Conservation (phyloP, 1,140 invertebrate genomes). For the Drosophila mojavensis region DNA sequence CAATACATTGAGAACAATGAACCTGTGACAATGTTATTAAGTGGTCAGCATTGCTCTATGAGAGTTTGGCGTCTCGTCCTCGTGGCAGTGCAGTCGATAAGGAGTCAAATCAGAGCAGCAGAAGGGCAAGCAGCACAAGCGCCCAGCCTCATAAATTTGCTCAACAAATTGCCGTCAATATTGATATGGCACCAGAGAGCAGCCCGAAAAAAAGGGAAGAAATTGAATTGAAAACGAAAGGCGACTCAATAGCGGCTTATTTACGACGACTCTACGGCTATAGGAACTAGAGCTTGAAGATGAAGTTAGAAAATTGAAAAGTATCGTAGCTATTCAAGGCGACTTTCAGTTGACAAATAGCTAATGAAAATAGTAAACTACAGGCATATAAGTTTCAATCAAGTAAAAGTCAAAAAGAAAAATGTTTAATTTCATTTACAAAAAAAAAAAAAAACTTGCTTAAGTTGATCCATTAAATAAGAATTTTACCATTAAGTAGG, state of each 20-base stretch:
- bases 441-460: too few species aligned
- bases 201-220: conserved; percentile 22
- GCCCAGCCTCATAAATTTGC: conserved; percentile 64
- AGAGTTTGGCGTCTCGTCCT: conserved; percentile 20
- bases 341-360: too few species aligned
- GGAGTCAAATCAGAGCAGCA: conserved; percentile 1
- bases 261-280: conserved; percentile 32
- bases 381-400: too few species aligned
- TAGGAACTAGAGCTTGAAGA: background rate
- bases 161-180: conserved; percentile 74
- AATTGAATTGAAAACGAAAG: conserved; percentile 70
- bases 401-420: too few species aligned
- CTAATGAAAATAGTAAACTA: too few species aligned
- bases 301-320: background rate
- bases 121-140: conserved; percentile 49
- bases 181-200: conserved; percentile 43
- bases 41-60: conserved; percentile 53
- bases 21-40: conserved; percentile 75
- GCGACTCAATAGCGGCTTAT: conserved; percentile 18
- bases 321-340: background rate
- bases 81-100: conserved; percentile 28
- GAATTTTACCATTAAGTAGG: too few species aligned
- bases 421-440: too few species aligned
- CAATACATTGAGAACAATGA: conserved; percentile 70
- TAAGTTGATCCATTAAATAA: too few species aligned